Evolutionary conservation across 2,113 vertebrate genomes (phyloP).

Genomic region (Riparia riparia): DNA sequence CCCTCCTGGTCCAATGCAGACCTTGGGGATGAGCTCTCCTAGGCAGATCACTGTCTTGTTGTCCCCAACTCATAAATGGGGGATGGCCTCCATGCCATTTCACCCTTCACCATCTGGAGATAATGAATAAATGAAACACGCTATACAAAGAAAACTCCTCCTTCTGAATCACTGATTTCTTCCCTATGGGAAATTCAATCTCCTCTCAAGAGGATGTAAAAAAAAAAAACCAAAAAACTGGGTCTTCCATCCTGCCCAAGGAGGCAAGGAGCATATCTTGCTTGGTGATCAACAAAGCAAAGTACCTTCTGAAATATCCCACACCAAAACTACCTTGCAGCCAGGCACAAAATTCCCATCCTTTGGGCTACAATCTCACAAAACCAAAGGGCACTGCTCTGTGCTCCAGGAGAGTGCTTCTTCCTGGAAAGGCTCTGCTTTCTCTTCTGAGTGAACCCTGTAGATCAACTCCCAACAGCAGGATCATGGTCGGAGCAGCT

Average conservation of each 20-base stretch:
- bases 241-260: not conserved
- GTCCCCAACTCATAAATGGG: accelerated
- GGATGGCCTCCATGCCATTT: not conserved
- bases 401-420: not conserved
- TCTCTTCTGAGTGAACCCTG: not conserved
- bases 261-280: not conserved
- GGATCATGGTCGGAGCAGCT: not conserved
- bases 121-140: not conserved
- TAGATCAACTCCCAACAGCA: not conserved
- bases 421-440: not conserved
- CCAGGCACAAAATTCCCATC: not conserved
- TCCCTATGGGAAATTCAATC: not conserved
- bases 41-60: accelerated
- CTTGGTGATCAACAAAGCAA: not conserved
- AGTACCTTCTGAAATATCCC: not conserved
- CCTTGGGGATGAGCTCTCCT: not conserved
- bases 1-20: not conserved
- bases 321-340: not conserved
- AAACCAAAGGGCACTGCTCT: not conserved
- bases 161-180: not conserved
- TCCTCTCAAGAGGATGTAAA: not conserved
- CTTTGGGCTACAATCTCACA: not conserved
- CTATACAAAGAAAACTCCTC: not conserved
- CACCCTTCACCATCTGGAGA: not conserved
- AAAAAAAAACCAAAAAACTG: not conserved